Evolutionary conservation across 2,888 invertebrate genomes (phyloP).

Genomic region (Cryptus viduatorius): DNA sequence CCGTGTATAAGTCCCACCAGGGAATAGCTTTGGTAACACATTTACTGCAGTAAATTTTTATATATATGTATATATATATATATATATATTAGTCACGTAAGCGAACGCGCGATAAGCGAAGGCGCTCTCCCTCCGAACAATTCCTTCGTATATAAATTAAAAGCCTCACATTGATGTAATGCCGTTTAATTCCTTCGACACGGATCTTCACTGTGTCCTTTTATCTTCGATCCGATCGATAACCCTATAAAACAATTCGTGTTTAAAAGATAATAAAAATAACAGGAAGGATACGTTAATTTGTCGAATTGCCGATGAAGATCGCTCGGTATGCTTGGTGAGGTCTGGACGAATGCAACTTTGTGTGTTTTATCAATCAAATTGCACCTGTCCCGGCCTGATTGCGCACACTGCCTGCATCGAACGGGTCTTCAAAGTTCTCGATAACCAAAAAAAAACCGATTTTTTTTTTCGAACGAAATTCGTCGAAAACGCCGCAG

Average conservation of each 20-base stretch:
- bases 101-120: slow-evolving; percentile 17
- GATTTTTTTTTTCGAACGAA: not conserved
- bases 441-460: not conserved
- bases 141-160: slow-evolving; percentile 31
- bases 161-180: slow-evolving; percentile 21
- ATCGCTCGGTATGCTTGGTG: slow-evolving; percentile 71
- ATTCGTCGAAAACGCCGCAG: not conserved
- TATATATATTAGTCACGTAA: not conserved
- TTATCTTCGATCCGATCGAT: not conserved
- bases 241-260: no score
- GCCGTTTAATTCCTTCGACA: slow-evolving; percentile 1
- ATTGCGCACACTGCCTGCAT: slow-evolving; percentile 77
- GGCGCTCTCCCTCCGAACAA: slow-evolving; percentile 17
- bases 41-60: not conserved
- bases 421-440: slow-evolving; percentile 35
- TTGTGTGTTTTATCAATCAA: slow-evolving; percentile 84
- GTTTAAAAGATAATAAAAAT: no score
- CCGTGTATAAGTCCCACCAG: not conserved
- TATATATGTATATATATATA: not conserved
- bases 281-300: not conserved
- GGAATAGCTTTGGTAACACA: not conserved
- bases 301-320: not conserved
- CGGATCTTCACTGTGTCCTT: not conserved
- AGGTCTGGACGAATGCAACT: slow-evolving; percentile 85
- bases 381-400: slow-evolving; percentile 86